Conservation (phyloP, 2,888 invertebrate genomes). For the Drosophila flavopinicola region DNA sequence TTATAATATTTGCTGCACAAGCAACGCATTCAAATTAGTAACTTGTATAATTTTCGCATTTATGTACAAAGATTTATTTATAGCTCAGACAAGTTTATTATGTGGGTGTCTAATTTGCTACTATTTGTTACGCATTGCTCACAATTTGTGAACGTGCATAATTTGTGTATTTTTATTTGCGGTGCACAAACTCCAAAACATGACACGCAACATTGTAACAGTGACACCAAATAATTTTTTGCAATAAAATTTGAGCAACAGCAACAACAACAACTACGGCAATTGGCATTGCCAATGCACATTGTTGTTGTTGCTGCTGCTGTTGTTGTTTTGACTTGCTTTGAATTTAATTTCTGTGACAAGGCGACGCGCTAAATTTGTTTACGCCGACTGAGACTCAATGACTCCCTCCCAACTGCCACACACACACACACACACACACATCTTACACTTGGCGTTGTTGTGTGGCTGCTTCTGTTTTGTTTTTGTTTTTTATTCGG, state of each 20-base stretch:
- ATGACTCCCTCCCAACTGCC: constrained; percentile 57
- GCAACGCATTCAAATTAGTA: neutral
- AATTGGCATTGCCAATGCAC: constrained; percentile 58
- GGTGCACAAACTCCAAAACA: constrained; percentile 40
- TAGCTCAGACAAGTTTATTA: neutral
- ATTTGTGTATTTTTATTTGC: constrained; percentile 25
- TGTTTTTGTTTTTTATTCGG: constrained; percentile 14
- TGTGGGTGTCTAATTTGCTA: constrained; percentile 29
- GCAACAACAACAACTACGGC: constrained; percentile 27
- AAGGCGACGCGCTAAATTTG: constrained; percentile 76
- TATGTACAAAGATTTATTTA: neutral
- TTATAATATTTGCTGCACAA: neutral
- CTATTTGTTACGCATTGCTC: constrained; percentile 51
- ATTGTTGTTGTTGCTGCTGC: constrained; percentile 26
- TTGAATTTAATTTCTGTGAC: constrained; percentile 72
- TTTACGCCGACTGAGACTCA: constrained; percentile 68
- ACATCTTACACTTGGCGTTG: constrained; percentile 42
- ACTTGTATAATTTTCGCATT: constrained; percentile 1
- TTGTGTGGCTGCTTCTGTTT: constrained; percentile 26
- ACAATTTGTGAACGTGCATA: constrained; percentile 34
- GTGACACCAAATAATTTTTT: constrained; percentile 65
- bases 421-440: constrained; percentile 17
- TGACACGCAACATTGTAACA: constrained; percentile 71
- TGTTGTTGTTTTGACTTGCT: constrained; percentile 55
- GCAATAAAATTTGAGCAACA: constrained; percentile 46